Base-by-base conservation (phyloP, 1,140 invertebrate genomes). In the Arion vulgaris region DNA sequence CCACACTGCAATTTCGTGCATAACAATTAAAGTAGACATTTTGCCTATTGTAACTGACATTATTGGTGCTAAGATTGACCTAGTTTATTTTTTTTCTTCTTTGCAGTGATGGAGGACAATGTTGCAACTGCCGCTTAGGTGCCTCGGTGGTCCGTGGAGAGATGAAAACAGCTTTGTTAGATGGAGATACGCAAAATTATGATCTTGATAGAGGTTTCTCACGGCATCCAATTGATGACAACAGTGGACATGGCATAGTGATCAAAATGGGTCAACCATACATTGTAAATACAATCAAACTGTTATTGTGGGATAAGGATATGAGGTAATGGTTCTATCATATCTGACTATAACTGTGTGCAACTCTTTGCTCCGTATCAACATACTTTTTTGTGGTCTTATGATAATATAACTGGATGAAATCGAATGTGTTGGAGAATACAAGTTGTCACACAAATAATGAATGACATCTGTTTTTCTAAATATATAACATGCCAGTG, bases 241-340 rank as follows among this genome's bases (percentile, higher is more conserved):
- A 93, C 76, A 92, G 95, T 86, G 90, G 91, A 5, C 87, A 89
- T 69, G 91, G 91, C 1, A 98, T 99, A 90, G 93, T 97, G 0
- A 95, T 99, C 23, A 96, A 97, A 90, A 94, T 99, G 26, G 96
- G 96, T 76, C 95, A 94, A 68, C 96, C 96, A 80, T 96, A 95
- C 90, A 98, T 99, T 89, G 95, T 99, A 84, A 99, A 99, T 94
- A 96, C 98, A 89, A 95, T 99, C 71, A 95, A 95, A 86, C 95
- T 99, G 94, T 93, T 99, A 72, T 93, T 99, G 0, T 99, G 98
- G 98, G 98, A 99, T 93, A 94, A 95, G 87, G 98, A 99, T 92
- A 94, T 95, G 89, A 95, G 97, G 95, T 95, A 89, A 74, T 7
- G 19, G 9, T 19, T 7, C 41, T 45, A n/a, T 45, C 41, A 45